Conservation (phyloP, 2,113 vertebrate genomes). For the Rhabdomys dilectus region DNA sequence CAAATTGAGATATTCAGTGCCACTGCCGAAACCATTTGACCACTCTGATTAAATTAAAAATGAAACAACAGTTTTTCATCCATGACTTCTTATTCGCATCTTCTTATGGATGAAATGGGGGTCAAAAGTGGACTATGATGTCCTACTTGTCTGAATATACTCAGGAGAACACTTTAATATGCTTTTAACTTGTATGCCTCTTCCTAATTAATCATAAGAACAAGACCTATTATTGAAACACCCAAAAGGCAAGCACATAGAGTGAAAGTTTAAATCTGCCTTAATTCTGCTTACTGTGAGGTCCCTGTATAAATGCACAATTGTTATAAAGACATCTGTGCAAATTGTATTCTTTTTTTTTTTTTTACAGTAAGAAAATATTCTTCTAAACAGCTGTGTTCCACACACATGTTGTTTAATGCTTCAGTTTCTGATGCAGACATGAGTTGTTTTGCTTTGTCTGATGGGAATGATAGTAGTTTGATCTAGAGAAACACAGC, state of each 20-base stretch:
- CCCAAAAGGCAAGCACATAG: neutral
- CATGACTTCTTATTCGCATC: neutral
- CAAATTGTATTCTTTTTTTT: neutral
- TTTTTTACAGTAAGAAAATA: neutral
- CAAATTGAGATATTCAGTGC: neutral
- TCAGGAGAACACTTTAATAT: neutral
- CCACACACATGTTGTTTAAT: neutral
- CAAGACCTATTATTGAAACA: neutral
- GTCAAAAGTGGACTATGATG: neutral
- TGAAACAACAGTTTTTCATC: neutral
- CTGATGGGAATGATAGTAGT: neutral
- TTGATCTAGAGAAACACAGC: neutral
- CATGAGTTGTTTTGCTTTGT: neutral
- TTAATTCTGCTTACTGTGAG: neutral
- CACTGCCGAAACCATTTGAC: neutral
- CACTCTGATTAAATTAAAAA: neutral
- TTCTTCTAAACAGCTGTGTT: neutral
- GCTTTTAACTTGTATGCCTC: neutral
- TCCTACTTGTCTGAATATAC: neutral
- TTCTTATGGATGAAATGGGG: neutral
- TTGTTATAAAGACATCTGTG: neutral
- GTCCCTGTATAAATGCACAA: neutral
- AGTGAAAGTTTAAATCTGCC: neutral
- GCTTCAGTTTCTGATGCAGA: neutral
- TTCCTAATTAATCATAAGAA: constrained; percentile 7